phyloP scores from a whole-genome alignment of 2,113 vertebrate genomes.

The Glareola pratincola region DNA sequence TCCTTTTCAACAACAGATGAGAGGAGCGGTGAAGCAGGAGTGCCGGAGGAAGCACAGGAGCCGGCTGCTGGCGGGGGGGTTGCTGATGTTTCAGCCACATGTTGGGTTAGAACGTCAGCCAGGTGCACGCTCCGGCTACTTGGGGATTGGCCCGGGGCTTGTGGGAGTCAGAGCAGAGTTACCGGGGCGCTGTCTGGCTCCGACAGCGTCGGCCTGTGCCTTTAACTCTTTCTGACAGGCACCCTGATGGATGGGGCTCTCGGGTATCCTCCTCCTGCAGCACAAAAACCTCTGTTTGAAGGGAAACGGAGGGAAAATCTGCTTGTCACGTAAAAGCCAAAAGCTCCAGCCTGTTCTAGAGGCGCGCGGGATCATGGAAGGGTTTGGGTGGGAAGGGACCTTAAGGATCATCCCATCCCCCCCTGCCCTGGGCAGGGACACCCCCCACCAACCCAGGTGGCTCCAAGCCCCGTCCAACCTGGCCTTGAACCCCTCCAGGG shows the following conservation, averaged over 20 bases:
- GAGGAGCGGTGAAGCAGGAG: background rate
- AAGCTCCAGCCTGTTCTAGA: background rate
- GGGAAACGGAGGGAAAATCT: background rate
- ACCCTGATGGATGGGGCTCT: accelerated
- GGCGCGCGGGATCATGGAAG: background rate
- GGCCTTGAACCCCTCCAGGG: too few species aligned
- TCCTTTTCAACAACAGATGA: background rate
- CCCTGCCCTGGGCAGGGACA: too few species aligned
- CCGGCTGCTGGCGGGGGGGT: background rate
- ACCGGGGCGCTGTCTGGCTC: background rate
- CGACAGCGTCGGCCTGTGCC: background rate
- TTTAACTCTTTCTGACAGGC: background rate
- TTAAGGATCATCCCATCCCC: too few species aligned
- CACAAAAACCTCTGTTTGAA: background rate
- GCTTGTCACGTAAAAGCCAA: too few species aligned
- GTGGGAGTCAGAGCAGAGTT: background rate
- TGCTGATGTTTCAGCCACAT: background rate
- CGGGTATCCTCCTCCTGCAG: background rate
- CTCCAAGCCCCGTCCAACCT: too few species aligned
- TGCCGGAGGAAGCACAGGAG: background rate
- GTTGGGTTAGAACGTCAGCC: background rate
- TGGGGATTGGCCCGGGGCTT: background rate
- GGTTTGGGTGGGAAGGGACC: too few species aligned
- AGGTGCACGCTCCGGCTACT: accelerated
- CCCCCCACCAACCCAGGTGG: too few species aligned